Evolutionary conservation across 2,113 vertebrate species (phyloP).

Genomic region (Nipponia nippon): DNA sequence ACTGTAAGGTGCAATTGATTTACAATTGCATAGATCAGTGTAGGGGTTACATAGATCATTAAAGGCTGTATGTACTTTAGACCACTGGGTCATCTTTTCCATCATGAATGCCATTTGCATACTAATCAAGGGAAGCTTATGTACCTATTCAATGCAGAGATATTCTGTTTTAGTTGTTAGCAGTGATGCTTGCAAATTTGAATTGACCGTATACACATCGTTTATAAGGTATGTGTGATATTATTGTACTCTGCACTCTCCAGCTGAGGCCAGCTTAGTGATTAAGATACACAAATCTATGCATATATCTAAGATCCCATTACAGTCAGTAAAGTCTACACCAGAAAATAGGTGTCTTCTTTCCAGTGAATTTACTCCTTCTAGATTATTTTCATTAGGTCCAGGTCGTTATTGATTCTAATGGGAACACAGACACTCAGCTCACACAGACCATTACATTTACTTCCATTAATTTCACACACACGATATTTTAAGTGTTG

Average conservation of each 20-base stretch:
- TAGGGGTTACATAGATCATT: neutral
- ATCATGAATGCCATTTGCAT: neutral
- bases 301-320: neutral
- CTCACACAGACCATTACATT: neutral
- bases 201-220: neutral
- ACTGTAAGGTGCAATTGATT: neutral
- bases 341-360: neutral
- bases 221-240: neutral
- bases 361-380: neutral
- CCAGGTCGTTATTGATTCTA: neutral
- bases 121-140: neutral
- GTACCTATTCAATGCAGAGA: neutral
- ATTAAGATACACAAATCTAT: neutral
- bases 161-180: neutral
- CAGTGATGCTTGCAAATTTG: neutral
- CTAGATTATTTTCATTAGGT: neutral
- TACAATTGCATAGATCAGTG: neutral
- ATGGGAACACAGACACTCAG: neutral
- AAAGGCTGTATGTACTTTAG: neutral
- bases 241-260: neutral
- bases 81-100: neutral
- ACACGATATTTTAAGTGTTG: fast-evolving
- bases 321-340: neutral
- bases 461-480: neutral
- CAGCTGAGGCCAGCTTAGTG: neutral